Conservation (phyloP, 2,888 invertebrate genomes). For the Alentia gelatinosa region DNA sequence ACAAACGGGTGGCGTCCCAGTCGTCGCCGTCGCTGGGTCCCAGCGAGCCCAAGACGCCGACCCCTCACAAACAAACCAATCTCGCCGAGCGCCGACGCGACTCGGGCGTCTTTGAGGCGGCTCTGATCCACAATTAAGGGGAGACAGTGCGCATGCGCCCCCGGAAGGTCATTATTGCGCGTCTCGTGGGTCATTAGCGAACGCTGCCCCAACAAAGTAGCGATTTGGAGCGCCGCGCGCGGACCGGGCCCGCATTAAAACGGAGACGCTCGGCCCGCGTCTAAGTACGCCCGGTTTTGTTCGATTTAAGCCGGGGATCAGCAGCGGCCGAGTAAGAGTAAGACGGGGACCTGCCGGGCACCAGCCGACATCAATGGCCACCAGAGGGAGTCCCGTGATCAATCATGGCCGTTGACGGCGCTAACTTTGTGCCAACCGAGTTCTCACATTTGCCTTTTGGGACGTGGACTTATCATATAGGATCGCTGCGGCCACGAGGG, state of each 20-base stretch:
- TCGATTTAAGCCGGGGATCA: conserved; percentile 45
- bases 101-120: neutral
- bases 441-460: conserved; percentile 10
- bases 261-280: neutral
- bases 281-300: conserved; percentile 43
- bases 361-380: neutral
- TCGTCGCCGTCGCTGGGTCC: neutral
- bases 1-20: neutral
- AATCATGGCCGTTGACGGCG: conserved; percentile 9
- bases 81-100: neutral
- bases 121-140: conserved; percentile 38
- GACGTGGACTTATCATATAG: conserved; percentile 4
- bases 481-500: neutral
- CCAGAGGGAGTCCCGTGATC: conserved; percentile 23
- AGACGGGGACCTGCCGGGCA: neutral
- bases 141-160: conserved; percentile 16
- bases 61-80: neutral
- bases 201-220: conserved; percentile 5
- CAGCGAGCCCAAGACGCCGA: neutral
- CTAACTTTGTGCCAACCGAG: neutral
- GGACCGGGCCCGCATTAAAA: neutral
- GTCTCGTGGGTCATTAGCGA: conserved; percentile 39
- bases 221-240: conserved; percentile 11
- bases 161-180: conserved; percentile 46
- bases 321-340: neutral